Evolutionary conservation across 2,797 vertebrate species (phyloP), one percentile per base, ranked within the genome.

Genomic region (Sphenodon punctatus): DNA sequence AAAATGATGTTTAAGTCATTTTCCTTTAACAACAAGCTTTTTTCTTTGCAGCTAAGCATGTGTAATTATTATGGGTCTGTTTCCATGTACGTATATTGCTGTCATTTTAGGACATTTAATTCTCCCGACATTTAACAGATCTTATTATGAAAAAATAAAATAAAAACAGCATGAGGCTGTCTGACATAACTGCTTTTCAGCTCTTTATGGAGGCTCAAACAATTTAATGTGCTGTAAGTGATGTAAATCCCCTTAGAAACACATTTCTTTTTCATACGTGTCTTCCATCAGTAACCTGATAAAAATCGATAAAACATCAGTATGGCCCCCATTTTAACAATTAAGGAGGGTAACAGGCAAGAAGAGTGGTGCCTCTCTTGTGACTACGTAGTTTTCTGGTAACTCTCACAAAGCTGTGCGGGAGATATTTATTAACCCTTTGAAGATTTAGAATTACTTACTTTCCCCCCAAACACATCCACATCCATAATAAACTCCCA

Each of bases 321-420:
- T 45, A 20, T 58, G 42, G n/a, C 30, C 42, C 17, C 27, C 58
- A 30, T 16, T 32, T 49, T 32, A 71, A 48, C 71, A 65, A 58
- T 3, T 34, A 25, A 56, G 27, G 13, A 16, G 42, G 6, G 56
- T 56, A 56, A 42, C 17, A 5, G 15, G 39, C 15, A 55, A 4
- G 34, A 12, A 39, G 10, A 56, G 27, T 11, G 10, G 30, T 15
- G 69, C 8, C 19, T 53, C 39, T 20, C 30, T 34, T 56, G 30
- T 56, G 10, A 30, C 9, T 22, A 20, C 25, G 1, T 15, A 1
- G 39, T 65, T 63, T 8, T 8, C 78, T 17, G 32, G 0, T 0
- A 7, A 11, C 56, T 61, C 19, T 39, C 5, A n/a, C 1, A 6
- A 64, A 15, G 15, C 4, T 68, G 12, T 23, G 8, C 8, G 8